A percentile compares a stretch with the other conserved stretches of the same genome.
Evolutionary conservation across 2,797 vertebrate species (phyloP).

Genomic region (Myotis vivesi): DNA sequence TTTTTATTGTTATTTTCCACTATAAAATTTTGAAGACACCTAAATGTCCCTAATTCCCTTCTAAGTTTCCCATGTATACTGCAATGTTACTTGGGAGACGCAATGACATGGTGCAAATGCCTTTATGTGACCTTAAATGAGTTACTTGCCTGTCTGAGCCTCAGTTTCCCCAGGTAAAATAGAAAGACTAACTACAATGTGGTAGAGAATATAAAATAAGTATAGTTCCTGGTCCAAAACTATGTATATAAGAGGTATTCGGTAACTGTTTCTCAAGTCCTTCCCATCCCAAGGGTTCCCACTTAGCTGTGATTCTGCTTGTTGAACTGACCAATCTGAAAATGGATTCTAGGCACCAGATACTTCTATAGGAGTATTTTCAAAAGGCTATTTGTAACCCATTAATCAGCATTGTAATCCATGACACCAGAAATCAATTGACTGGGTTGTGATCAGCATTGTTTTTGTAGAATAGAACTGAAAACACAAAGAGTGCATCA

Average conservation of each 20-base stretch:
- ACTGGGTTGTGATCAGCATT: neutral
- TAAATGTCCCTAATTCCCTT: slow-evolving; percentile 75
- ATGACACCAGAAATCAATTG: slow-evolving; percentile 4
- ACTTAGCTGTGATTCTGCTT: slow-evolving; percentile 10
- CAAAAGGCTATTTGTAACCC: slow-evolving; percentile 28
- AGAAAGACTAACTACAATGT: neutral
- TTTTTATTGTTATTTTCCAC: slow-evolving; percentile 80
- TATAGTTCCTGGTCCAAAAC: neutral
- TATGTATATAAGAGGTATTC: neutral
- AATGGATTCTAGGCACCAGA: neutral
- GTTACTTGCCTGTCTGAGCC: neutral
- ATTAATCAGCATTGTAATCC: neutral
- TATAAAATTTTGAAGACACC: slow-evolving; percentile 69
- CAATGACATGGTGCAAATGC: neutral
- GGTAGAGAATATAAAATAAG: slow-evolving; percentile 38
- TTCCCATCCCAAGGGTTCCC: neutral
- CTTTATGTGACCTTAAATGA: neutral
- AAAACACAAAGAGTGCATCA: neutral
- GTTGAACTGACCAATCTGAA: neutral
- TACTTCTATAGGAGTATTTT: neutral
- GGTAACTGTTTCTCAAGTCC: neutral
- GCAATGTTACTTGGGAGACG: slow-evolving; percentile 24
- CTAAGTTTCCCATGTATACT: slow-evolving; percentile 54
- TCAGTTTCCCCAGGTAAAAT: neutral
- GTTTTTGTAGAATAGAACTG: neutral